Percentiles rank a stretch among this genome's conserved stretches.
phyloP scores from a whole-genome alignment of 2,113 vertebrate species.

The Scomber colias region DNA sequence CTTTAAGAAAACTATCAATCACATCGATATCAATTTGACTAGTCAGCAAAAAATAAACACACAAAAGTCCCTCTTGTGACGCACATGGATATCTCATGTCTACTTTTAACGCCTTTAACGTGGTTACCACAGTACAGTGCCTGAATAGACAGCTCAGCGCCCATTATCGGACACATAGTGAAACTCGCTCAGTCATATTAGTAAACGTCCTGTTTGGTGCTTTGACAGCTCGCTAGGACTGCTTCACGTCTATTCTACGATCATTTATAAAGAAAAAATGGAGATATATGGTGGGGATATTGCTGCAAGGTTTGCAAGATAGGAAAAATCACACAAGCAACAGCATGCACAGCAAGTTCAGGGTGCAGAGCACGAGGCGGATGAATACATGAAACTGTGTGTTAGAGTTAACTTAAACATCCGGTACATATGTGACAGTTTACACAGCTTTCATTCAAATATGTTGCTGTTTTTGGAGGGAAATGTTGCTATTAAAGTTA shows the following conservation, averaged over 20 bases:
- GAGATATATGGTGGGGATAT: rapidly evolving
- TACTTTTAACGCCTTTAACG: not conserved
- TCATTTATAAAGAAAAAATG: rapidly evolving
- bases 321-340: no score
- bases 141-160: not conserved
- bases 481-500: no score
- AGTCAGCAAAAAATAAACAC: not conserved
- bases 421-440: not conserved
- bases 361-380: not conserved
- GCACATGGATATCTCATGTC: no score
- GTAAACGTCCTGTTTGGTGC: not conserved
- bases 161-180: slow-evolving; percentile 11
- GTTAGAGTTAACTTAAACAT: not conserved
- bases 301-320: not conserved
- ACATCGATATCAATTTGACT: not conserved
- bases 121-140: not conserved
- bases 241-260: rapidly evolving
- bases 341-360: slow-evolving; percentile 19
- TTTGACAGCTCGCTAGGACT: not conserved
- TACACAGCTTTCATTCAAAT: rapidly evolving
- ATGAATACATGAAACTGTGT: slow-evolving; percentile 2
- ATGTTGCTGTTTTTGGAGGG: not conserved
- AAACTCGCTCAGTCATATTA: not conserved
- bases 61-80: no score
- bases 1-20: not conserved